Base-by-base conservation (phyloP, 1,140 invertebrate genomes). In the Drosophila pandora region DNA sequence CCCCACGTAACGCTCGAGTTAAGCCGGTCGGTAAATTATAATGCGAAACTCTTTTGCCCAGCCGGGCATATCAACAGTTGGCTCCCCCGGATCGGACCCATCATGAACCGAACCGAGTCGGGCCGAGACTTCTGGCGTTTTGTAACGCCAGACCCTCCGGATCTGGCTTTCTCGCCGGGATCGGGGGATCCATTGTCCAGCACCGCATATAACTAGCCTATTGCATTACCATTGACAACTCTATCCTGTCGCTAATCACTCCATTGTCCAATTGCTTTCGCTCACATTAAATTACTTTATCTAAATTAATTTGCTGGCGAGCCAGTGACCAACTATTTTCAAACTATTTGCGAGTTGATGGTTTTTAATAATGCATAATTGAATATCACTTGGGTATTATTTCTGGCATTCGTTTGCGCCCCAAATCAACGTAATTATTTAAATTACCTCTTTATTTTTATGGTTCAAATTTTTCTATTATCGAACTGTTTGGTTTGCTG, bases 1-100 rank as follows among this genome's bases (percentile, higher is more conserved):
- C 9, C 13, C 25, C 17, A 34, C 52, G 79, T 83, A 68, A 88
- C 83, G 83, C 84, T 88, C 64, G 83, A 83, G 76, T 79, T 83
- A 89, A 79, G 68, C 41, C 68, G 71, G 69, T 63, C 72, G 72
- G 72, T 70, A 78, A 76, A 77, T 79, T 88, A 79, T 74, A 88
- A 88, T 83, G 79, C 83, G 82, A 88, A 83, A 88, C 79, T 76
- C 60, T 83, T 69, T 89, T 83, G 76, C 68, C 55, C 79, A 88
- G 68, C 83, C 62, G 83, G 67, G 83, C 83, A 88, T 88, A 88
- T 88, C 83, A 88, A 88, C 83, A 89, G 83, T 87, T 87, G 83
- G 83, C 72, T 87, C 68, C 56, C 34, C 45, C 17, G 43, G 43
- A 21, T 47, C 43, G 4, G 43, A 43, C 13, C 5, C 41, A 43